Evolutionary conservation across 2,888 invertebrate genomes (phyloP), one percentile per base, ranked within the genome.

Genomic region (Oligia latruncula): DNA sequence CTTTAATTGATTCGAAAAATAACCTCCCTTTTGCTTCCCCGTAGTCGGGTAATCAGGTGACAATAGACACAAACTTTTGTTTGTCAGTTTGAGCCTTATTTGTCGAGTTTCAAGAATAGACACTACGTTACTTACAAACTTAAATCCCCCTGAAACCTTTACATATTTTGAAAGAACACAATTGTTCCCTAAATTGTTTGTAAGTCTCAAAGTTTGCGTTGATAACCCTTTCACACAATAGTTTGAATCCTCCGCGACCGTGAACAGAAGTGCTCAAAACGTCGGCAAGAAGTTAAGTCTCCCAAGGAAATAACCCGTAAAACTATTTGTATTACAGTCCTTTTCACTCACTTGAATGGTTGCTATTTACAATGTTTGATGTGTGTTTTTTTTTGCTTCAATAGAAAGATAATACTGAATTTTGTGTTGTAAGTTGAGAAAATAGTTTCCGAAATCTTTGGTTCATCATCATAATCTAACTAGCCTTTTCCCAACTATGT

Each of bases 321-420:
- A 87, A 88, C 86, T 86, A 87, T 85, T 87, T 85, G 74, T 85
- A 75, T 87, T 64, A 74, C 74, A 88, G 82, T 82, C 68, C 66
- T 72, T 78, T 85, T 77, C 62, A 82, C 58, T 87, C 66, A 68
- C 60, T 58, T 85, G 62, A 74, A 64, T 75, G 60, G 60, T 67
- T 70, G 72, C 46, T 77, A 43, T 86, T 86, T 65, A 70, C 64
- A 65, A 68, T 20, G 11, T 60, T 67, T 80, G 60, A 67, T 58
- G 68, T 64, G 40, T 4, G 15, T 68, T 3, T 67, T 68, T 3
- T 67, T 71, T 60, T 20, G 20, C 64, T 6, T 65, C 78, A 29
- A 55, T 40, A 49, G 15, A 60, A 68, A 60, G 0, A 58, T 15
- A 15, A 49, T 49, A 49, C 49, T 49, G 49, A 49, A 49, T 49